These are phyloP conservation scores for Mastomys coucha DNA, from an alignment of 2,113 vertebrate species.

Conservation along the genomic window DNA sequence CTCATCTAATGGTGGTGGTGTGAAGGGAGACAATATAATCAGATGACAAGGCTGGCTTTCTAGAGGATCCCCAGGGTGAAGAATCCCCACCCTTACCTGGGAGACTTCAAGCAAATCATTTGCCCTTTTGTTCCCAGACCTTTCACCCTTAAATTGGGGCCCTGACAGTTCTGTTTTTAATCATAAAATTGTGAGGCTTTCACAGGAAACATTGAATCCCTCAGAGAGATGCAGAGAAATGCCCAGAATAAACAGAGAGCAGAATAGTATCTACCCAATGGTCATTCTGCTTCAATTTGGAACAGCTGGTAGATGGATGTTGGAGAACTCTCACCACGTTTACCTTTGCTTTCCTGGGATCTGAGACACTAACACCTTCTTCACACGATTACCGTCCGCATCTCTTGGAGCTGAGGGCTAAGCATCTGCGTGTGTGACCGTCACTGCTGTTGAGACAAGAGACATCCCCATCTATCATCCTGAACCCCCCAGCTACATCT, in stretches of 20 bases:
- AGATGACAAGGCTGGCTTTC: background rate
- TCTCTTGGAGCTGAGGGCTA: background rate
- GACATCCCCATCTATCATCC: too few relatives aligned
- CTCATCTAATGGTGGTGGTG: background rate
- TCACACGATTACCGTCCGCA: background rate
- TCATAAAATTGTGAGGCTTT: background rate
- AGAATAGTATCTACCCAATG: fast-evolving
- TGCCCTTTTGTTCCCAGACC: background rate
- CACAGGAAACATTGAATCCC: background rate
- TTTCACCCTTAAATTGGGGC: background rate
- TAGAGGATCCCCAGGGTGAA: background rate
- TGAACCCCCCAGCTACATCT: too few relatives aligned
- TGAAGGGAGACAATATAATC: fast-evolving
- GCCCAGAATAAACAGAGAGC: background rate
- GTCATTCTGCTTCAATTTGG: background rate
- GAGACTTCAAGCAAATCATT: background rate
- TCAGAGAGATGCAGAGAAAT: background rate
- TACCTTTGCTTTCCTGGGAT: background rate
- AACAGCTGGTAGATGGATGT: background rate
- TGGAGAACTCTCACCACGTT: background rate
- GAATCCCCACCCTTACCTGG: background rate
- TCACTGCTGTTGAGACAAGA: background rate
- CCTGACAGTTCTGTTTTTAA: background rate
- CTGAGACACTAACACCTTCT: background rate
- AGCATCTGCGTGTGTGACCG: background rate